Conservation (phyloP, 2,113 vertebrate genomes). For the Clinocottus analis region DNA sequence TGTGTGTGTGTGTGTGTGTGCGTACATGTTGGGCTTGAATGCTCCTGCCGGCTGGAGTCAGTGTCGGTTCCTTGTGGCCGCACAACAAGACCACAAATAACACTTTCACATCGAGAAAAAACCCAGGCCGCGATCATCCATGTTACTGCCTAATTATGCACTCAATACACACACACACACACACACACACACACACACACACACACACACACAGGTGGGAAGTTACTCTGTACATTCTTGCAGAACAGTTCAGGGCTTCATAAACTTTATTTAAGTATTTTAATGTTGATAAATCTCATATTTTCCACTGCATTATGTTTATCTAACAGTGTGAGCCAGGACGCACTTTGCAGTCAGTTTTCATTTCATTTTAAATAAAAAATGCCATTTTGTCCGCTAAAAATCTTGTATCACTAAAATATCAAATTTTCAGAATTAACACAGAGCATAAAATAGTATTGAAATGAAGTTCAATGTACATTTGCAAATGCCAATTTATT, state of each 20-base stretch:
- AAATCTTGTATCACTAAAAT: neutral
- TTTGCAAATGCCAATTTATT: neutral
- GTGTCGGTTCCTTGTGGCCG: conserved; percentile 27
- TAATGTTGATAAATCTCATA: neutral
- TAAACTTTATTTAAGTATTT: neutral
- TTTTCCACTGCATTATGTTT: neutral
- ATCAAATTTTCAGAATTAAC: neutral
- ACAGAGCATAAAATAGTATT: neutral
- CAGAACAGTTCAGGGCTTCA: neutral
- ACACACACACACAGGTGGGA: conserved; percentile 2
- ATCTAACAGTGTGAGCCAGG: neutral
- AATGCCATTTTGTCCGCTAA: neutral
- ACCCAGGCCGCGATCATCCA: neutral
- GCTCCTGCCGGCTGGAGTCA: neutral
- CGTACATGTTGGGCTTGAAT: neutral
- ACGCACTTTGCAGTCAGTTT: neutral
- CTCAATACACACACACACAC: conserved; percentile 1
- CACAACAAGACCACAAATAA: conserved; percentile 39
- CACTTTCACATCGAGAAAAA: conserved; percentile 25
- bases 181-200: conserved; percentile 11
- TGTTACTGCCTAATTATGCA: conserved; percentile 15
- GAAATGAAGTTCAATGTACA: neutral
- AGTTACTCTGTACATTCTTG: neutral
- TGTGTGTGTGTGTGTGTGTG: too few species aligned
- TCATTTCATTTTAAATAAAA: neutral